A percentile compares a stretch with the other conserved stretches of the same genome.
These are phyloP conservation scores for Zygaena filipendulae DNA, from an alignment of 2,888 invertebrate genomes.

Conservation along the genomic window DNA sequence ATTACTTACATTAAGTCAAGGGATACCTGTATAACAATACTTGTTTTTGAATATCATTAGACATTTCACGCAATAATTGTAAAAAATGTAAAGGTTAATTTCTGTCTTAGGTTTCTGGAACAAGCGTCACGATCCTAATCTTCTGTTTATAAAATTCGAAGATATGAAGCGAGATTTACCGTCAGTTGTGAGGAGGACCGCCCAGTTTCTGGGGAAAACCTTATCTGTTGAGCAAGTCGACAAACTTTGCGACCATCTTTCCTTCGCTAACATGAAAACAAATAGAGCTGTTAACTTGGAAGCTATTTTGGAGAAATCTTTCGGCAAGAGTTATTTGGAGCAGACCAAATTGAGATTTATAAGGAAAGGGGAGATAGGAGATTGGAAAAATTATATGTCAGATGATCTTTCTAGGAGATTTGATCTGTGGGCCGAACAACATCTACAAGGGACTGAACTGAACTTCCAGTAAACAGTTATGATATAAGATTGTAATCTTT, in stretches of 20 bases:
- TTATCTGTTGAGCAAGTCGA: constrained; percentile 74
- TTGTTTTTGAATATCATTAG: no score
- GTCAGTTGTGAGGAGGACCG: constrained; percentile 74
- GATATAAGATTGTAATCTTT: constrained; percentile 4
- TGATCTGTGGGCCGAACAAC: constrained; percentile 75
- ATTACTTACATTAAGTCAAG: no score
- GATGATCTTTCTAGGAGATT: constrained; percentile 76
- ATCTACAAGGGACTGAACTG: constrained; percentile 71
- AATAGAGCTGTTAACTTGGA: constrained; percentile 84
- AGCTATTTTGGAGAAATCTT: constrained; percentile 66
- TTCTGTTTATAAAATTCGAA: constrained; percentile 84
- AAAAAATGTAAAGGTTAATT: no score
- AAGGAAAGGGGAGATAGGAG: constrained; percentile 82
- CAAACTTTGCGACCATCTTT: constrained; percentile 77
- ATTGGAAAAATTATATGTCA: constrained; percentile 83
- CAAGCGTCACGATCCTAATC: constrained; percentile 73
- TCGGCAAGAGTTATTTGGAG: constrained; percentile 49
- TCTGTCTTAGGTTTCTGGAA: constrained; percentile 72
- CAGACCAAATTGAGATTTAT: constrained; percentile 72
- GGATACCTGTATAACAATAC: no score
- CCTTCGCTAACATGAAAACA: constrained; percentile 83
- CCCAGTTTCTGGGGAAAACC: constrained; percentile 75
- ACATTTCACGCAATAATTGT: no score
- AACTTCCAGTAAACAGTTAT: constrained; percentile 56
- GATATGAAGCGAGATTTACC: constrained; percentile 82